Evolutionary conservation across 2,888 invertebrate species (phyloP), one percentile per base, ranked within the genome.

Genomic region (Agonopterix subpropinquella): DNA sequence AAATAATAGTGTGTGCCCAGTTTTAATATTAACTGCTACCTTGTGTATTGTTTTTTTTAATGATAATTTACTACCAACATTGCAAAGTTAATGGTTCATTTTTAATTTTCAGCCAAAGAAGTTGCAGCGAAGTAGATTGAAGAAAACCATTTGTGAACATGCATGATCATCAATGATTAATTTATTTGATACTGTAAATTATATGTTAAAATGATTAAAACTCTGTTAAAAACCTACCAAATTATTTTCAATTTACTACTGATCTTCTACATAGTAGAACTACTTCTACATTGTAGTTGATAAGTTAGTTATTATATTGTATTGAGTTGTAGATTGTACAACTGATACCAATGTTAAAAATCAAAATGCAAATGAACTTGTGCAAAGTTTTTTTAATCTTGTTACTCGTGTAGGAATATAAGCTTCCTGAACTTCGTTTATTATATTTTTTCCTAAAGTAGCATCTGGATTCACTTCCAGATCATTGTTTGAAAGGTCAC

Each of bases 391-490:
- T 61, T 74, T 78, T 75, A 80, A 73, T 72, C 76, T 76, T 51
- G 75, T 70, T 36, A 71, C 72, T 72, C 68, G 80, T 2, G 77
- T 71, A 57, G 66, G 56, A 55, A 95, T 87, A 51, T 90, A 73
- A 50, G 89, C 89, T 51, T 81, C 70, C 54, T 66, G 65, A 1
- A 95, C 92, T 61, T 91, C 87, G 45, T 89, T 64, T 44, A 81
- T 85, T 62, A 92, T 80, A 76, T 89, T 90, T 62, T 70, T 82
- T 8, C 95, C 95, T 52, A 95, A 73, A 7, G 91, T 89, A 65
- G 91, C 89, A 76, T 80, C 90, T 42, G 91, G 89, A 57, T 91
- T 80, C 48, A 92, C 75, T 53, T 91, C 89, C 11, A 88, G 61
- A 53, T 93, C 90, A 45, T 93, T 87, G 67, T 92, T 87, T 44